A percentile compares a stretch with the other conserved stretches of the same genome.
phyloP scores from a whole-genome alignment of 1,140 invertebrate genomes.

The Spodoptera frugiperda region DNA sequence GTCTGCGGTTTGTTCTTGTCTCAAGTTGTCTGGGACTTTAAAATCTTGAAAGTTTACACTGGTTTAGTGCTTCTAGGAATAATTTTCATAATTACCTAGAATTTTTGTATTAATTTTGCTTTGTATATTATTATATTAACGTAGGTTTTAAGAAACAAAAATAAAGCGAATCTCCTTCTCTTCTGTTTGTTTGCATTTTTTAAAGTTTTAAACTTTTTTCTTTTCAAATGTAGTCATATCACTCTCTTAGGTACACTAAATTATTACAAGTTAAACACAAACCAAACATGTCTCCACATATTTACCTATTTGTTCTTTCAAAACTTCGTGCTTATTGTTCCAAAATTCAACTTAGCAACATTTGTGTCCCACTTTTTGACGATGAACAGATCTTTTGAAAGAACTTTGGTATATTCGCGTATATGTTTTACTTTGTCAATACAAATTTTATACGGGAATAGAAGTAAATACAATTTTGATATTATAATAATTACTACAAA shows the following conservation, averaged over 20 bases:
- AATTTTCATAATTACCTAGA: background rate
- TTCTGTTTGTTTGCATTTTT: too few relatives aligned
- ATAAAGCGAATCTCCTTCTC: too few relatives aligned
- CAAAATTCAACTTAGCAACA: constrained; percentile 18
- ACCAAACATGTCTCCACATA: background rate
- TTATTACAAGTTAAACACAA: background rate
- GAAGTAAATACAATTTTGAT: too few relatives aligned
- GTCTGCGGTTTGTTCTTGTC: background rate
- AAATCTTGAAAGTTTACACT: too few relatives aligned
- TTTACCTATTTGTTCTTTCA: background rate
- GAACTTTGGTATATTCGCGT: constrained; percentile 7
- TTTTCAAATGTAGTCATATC: too few relatives aligned
- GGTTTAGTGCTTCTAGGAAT: too few relatives aligned
- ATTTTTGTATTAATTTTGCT: background rate
- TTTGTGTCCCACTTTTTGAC: constrained; percentile 5
- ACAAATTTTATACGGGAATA: background rate
- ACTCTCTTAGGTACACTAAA: too few relatives aligned
- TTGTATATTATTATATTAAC: too few relatives aligned
- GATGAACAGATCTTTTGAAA: constrained; percentile 27
- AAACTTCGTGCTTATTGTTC: background rate
- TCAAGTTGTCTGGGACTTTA: too few relatives aligned
- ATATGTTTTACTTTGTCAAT: constrained; percentile 15
- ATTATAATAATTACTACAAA: too few relatives aligned
- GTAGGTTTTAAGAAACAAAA: too few relatives aligned
- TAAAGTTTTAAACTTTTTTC: too few relatives aligned